Evolutionary conservation across 1,140 invertebrate species (phyloP), one percentile per base, ranked within the genome.

Genomic region (Diplogasteroides magnus): DNA sequence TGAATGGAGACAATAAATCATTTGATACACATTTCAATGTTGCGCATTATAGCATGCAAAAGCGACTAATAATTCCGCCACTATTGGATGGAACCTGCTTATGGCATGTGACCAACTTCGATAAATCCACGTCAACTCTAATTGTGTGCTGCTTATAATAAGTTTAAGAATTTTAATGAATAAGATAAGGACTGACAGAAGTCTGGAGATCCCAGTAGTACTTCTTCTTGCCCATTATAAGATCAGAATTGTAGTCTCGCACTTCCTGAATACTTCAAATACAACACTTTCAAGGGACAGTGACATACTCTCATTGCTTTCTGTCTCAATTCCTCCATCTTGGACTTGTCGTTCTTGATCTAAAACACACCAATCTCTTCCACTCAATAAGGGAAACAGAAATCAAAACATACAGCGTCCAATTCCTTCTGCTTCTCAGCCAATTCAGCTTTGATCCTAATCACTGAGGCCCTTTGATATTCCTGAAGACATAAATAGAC

Each of bases 131-230:
- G 19, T 2, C 19, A 32, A 31, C 32, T 1, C 11, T 23, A 1
- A 1, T 61, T 63, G 2, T 66, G 37, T 57, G 23, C 31, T 11
- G 31, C 56, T 28, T 2, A 58, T 19, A 59, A 67, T 23, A 15
- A 0, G 25, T n/a, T 26, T 57, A 55, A 26, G n/a, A 15, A 2
- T 55, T 23, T 14, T 29, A 29, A 59, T 23, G 6, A 1, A 1
- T 64, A 13, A 25, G n/a, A 55, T 48, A 57, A 69, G 19, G 27
- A 69, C 15, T 23, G 23, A 68, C 70, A 56, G 68, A 71, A 2
- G 70, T 72, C 61, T 72, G 70, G 56, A 67, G 61, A 60, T 72
- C 70, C 70, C 70, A 72, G 31, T 67, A 72, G 31, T 72, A 61
- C 37, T 63, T 67, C 23, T 58, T 15, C 28, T 68, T 71, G 2